Conservation (phyloP, 2,113 vertebrate genomes). For the Bos javanicus region DNA sequence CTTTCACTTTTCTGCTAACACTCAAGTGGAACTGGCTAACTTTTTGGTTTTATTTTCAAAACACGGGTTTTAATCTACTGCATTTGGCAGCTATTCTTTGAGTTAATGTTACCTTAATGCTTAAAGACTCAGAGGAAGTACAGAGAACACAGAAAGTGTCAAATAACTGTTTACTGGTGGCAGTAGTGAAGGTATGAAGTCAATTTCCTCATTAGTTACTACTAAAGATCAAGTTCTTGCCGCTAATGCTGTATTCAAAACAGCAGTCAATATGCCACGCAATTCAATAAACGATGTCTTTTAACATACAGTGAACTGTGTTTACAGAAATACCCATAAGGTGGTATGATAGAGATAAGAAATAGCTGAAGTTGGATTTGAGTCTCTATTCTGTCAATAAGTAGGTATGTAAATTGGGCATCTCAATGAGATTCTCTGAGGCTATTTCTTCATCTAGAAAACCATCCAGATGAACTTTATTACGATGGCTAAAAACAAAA, state of each 20-base stretch:
- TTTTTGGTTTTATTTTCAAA: neutral
- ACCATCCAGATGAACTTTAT: neutral
- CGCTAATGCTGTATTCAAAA: neutral
- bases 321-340: constrained; percentile 8
- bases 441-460: constrained; percentile 5
- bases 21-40: neutral
- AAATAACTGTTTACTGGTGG: neutral
- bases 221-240: neutral
- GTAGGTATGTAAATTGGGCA: neutral
- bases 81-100: neutral
- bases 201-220: neutral
- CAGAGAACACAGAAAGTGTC: neutral
- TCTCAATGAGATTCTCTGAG: neutral
- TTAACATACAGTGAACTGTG: neutral
- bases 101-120: neutral
- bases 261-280: neutral
- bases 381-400: neutral
- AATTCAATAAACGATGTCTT: neutral
- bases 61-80: neutral
- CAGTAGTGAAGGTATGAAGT: neutral
- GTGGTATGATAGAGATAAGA: neutral
- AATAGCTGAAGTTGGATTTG: neutral
- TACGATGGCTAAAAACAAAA: neutral
- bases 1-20: neutral
- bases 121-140: neutral